Base-by-base conservation (phyloP, 2,888 invertebrate species). In the Troides helena region DNA sequence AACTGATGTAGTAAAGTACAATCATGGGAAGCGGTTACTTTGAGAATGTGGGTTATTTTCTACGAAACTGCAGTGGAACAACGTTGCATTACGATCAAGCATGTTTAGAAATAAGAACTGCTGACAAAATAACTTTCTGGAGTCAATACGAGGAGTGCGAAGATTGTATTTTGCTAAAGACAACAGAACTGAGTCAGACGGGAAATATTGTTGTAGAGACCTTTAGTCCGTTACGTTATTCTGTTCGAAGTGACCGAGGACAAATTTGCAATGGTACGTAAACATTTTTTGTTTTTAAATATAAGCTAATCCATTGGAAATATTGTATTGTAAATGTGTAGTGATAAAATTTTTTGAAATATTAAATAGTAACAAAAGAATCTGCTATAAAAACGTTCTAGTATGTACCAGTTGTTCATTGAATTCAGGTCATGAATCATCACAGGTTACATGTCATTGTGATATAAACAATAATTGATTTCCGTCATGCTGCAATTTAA, bases 101-200 rank as follows among this genome's bases (percentile, higher is more conserved):
- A 68, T 93, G 93, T 81, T 85, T 93, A 79, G 84, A 88, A 80
- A 83, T 93, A 65, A 73, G 83, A 57, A 83, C 89, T 12, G 77
- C 83, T 0, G 78, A 82, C 71, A 73, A 78, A 71, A 78, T 93
- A 50, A 80, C 73, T 64, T 88, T 93, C 76, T 88, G 82, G 87
- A 90, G 88, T 74, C 92, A 93, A 74, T 90, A 89, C 75, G 86
- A 86, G 53, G 93, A 91, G 75, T 93, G 93, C 68, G 87, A 93
- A 72, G 87, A 88, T 56, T 92, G 92, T 73, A 77, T 72, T 60
- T 76, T 90, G 69, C 74, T 83, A 77, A 75, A 84, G 50, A 87
- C 81, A 6, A 76, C 77, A 5, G 77, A 74, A 10, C 73, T 87
- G 50, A 70, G 76, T 3, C 72, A 76, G 10, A 78, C 84, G 2